These are phyloP conservation scores for Cotesia vestalis DNA, from an alignment of 1,140 invertebrate species.

Conservation along the genomic window DNA sequence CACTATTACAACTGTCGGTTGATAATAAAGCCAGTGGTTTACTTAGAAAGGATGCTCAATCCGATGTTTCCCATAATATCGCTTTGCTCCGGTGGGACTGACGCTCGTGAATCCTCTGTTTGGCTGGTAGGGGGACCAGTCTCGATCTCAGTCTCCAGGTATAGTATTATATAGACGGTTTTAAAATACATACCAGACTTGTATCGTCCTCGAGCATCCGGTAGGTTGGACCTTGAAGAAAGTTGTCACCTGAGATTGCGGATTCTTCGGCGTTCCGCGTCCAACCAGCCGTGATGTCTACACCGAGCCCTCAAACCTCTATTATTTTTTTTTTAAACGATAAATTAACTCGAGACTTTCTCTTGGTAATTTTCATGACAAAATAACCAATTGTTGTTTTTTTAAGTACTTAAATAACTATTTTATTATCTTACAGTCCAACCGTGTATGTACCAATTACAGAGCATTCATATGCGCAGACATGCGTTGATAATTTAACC, in stretches of 20 bases:
- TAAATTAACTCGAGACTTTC: constrained; percentile 2
- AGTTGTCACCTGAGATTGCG: constrained; percentile 37
- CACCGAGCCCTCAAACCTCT: no score
- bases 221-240: constrained; percentile 33
- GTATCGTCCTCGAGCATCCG: constrained; percentile 23
- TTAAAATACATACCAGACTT: neutral
- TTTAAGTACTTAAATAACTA: no score
- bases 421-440: no score
- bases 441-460: no score
- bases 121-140: no score
- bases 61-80: constrained; percentile 15
- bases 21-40: neutral
- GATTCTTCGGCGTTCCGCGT: constrained; percentile 24
- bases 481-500: no score
- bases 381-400: no score
- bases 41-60: neutral
- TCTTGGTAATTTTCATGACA: neutral
- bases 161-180: constrained; percentile 14
- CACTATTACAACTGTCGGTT: no score
- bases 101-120: neutral
- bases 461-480: no score
- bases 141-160: neutral
- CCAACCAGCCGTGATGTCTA: constrained; percentile 23
- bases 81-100: neutral
- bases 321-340: constrained; percentile 14